phyloP scores from a whole-genome alignment of 2,113 vertebrate species.

The Neotragus pygmaeus region DNA sequence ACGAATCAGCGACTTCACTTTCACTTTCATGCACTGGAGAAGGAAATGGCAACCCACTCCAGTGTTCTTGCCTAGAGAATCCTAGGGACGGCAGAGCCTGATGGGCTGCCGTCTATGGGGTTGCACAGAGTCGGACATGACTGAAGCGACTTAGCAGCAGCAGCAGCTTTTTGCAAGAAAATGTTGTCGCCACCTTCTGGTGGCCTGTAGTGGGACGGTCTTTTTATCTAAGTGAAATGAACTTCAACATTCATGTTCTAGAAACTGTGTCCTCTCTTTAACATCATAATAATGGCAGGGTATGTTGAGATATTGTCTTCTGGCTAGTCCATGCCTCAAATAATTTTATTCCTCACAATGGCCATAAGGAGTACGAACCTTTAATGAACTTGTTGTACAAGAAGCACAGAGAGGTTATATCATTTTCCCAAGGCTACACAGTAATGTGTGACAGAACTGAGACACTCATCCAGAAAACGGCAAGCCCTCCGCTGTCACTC shows the following conservation, averaged over 20 bases:
- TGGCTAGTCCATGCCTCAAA: neutral
- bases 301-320: neutral
- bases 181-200: conserved; percentile 28
- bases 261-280: neutral
- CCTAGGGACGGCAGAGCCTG: too few relatives aligned
- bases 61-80: too few relatives aligned
- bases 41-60: too few relatives aligned
- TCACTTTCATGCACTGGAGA: too few relatives aligned
- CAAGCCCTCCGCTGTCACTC: neutral
- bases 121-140: too few relatives aligned
- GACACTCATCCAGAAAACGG: neutral
- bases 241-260: neutral
- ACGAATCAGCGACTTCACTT: too few relatives aligned
- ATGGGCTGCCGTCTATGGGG: too few relatives aligned
- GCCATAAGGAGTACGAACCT: neutral
- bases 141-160: too few relatives aligned
- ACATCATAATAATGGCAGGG: neutral
- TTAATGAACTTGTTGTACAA: neutral
- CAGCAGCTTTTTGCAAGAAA: neutral
- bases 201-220: neutral
- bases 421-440: neutral
- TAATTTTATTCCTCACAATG: neutral
- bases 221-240: neutral
- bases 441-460: neutral
- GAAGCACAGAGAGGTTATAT: neutral